A percentile compares a stretch with the other conserved stretches of the same genome.
These are phyloP conservation scores for Ochropacha duplaris DNA, from an alignment of 2,888 invertebrate species.

Conservation along the genomic window DNA sequence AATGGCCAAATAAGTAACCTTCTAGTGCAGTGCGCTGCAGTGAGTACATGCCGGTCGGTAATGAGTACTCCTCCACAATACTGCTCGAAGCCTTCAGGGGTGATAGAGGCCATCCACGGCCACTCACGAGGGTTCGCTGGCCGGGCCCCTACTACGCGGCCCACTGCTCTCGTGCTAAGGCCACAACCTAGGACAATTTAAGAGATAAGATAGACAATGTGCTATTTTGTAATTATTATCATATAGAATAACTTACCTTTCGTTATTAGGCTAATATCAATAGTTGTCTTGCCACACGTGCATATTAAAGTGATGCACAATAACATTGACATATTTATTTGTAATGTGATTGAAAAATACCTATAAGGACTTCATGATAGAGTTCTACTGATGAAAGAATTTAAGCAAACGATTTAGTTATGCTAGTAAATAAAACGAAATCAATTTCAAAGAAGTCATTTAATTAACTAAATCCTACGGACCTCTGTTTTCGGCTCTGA, in stretches of 20 bases:
- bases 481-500: slow-evolving; percentile 71
- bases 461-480: slow-evolving; percentile 29
- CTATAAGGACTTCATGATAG: too few species aligned
- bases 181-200: slow-evolving; percentile 77
- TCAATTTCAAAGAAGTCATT: slow-evolving; percentile 13
- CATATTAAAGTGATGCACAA: not conserved
- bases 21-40: slow-evolving; percentile 89
- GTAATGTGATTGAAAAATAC: too few species aligned
- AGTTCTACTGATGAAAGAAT: too few species aligned
- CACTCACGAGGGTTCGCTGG: slow-evolving; percentile 87
- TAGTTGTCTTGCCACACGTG: not conserved
- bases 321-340: not conserved
- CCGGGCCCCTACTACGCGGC: slow-evolving; percentile 84
- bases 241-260: not conserved
- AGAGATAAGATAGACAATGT: too few species aligned
- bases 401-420: not conserved
- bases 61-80: slow-evolving; percentile 93
- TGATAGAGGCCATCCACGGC: slow-evolving; percentile 93
- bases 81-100: slow-evolving; percentile 82
- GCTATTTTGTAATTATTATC: not conserved
- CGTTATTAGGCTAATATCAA: not conserved
- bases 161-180: slow-evolving; percentile 71
- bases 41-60: slow-evolving; percentile 90
- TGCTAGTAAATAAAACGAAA: slow-evolving; percentile 27
- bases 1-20: slow-evolving; percentile 61